Conservation (phyloP, 2,888 invertebrate genomes). For the Oscheius sp. region DNA sequence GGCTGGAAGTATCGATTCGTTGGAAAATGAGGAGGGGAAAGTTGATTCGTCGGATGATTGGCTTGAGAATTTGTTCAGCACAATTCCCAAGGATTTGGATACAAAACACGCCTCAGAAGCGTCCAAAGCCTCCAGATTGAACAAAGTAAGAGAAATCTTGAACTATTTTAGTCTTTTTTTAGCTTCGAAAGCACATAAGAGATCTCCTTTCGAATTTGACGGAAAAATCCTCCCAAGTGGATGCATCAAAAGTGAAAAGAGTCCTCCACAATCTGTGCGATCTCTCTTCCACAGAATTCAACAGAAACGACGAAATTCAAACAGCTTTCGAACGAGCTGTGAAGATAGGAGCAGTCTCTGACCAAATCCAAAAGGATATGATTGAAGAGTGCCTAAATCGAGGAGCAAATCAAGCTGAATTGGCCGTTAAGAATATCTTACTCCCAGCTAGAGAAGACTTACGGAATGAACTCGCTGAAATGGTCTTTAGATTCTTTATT, state of each 20-base stretch:
- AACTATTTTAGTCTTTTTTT: neutral
- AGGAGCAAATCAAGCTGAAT: neutral
- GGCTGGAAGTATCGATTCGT: neutral
- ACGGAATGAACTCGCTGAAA: constrained; percentile 5
- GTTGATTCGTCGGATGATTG: constrained; percentile 2
- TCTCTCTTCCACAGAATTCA: neutral
- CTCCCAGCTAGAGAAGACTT: neutral
- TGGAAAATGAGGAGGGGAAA: neutral
- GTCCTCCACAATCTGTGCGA: constrained; percentile 1
- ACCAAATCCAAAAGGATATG: neutral
- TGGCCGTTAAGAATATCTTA: neutral
- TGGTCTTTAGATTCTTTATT: constrained; percentile 9
- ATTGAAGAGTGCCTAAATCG: constrained; percentile 13
- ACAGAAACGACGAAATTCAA: neutral
- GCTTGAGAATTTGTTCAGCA: constrained; percentile 4
- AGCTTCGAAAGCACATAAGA: neutral
- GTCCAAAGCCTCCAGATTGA: neutral
- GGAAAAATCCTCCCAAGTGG: neutral
- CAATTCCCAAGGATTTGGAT: constrained; percentile 19
- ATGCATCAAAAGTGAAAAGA: neutral
- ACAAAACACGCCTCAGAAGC: constrained; percentile 11
- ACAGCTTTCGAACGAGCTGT: neutral
- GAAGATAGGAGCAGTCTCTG: constrained; percentile 9
- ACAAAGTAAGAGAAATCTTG: neutral
- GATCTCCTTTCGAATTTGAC: neutral